A percentile compares a stretch with the other conserved stretches of the same genome.
phyloP scores from a whole-genome alignment of 2,113 vertebrate species.

The Corydoras sp. region DNA sequence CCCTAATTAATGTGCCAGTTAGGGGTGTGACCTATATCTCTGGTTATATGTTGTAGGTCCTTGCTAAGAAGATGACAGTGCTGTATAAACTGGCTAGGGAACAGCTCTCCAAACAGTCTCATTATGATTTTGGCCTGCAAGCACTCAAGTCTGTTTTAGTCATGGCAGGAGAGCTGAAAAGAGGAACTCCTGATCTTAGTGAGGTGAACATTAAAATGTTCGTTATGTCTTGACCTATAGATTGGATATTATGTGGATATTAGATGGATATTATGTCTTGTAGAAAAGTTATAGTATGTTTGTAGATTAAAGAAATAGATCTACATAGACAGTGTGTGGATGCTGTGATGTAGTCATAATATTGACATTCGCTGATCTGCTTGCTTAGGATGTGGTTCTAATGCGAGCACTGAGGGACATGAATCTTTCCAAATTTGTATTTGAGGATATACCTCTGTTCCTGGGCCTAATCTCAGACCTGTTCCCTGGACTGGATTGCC shows the following conservation, averaged over 20 bases:
- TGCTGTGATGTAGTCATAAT: too few relatives aligned
- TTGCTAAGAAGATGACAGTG: constrained; percentile 98
- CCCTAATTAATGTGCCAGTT: too few relatives aligned
- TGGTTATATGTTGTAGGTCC: constrained; percentile 58
- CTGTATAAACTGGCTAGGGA: constrained; percentile 89
- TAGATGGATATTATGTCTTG: too few relatives aligned
- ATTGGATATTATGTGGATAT: too few relatives aligned
- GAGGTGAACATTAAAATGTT: constrained; percentile 67
- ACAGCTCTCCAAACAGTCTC: constrained; percentile 93
- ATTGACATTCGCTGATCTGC: not conserved
- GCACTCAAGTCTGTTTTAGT: constrained; percentile 95
- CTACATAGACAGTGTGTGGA: too few relatives aligned
- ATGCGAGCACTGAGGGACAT: constrained; percentile 94
- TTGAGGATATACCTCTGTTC: constrained; percentile 92
- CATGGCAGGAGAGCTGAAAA: constrained; percentile 94
- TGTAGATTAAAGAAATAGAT: too few relatives aligned
- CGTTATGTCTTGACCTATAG: too few relatives aligned
- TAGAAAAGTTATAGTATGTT: too few relatives aligned
- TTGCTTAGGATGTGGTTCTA: constrained; percentile 82
- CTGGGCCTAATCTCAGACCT: constrained; percentile 89
- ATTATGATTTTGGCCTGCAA: constrained; percentile 94
- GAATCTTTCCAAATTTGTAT: constrained; percentile 96
- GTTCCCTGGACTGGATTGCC: constrained; percentile 90
- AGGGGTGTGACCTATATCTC: not conserved
- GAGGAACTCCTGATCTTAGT: constrained; percentile 77